Percentiles rank a stretch among this genome's conserved stretches.
Conservation (phyloP, 2,797 vertebrate species). For the Bryconaethiops microstoma region DNA sequence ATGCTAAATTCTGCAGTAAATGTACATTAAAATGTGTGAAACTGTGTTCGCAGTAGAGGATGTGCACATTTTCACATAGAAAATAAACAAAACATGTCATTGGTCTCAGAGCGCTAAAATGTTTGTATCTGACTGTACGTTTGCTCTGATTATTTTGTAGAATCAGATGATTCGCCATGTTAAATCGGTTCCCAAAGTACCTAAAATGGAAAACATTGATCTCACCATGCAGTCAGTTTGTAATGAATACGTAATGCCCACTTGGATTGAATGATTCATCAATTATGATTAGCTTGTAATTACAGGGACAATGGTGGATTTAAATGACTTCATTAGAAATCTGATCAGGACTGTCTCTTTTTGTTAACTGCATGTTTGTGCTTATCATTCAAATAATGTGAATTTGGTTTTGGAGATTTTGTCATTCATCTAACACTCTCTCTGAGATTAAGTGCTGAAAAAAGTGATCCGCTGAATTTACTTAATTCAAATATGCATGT, state of each 20-base stretch:
- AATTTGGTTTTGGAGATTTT: not conserved
- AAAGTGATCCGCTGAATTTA: not conserved
- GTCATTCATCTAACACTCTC: conserved; percentile 13
- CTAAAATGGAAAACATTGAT: conserved; percentile 69
- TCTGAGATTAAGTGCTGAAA: not conserved
- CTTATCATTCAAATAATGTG: conserved; percentile 8
- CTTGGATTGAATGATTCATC: conserved; percentile 73
- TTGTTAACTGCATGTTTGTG: conserved; percentile 33
- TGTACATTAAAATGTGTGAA: too few species aligned
- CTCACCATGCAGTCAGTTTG: conserved; percentile 66
- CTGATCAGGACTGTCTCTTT: conserved; percentile 59
- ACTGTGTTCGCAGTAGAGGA: too few species aligned
- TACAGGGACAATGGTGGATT: conserved; percentile 67
- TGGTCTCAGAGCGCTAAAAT: too few species aligned
- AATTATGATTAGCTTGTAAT: conserved; percentile 74
- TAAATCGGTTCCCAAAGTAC: conserved; percentile 64
- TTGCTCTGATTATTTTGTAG: conserved; percentile 1
- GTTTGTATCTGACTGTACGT: too few species aligned
- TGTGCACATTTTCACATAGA: too few species aligned
- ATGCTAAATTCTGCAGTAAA: too few species aligned
- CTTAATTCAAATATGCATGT: not conserved
- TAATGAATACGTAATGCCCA: conserved; percentile 75
- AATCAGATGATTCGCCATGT: conserved; percentile 3
- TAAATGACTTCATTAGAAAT: conserved; percentile 71
- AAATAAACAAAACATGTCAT: too few species aligned